Conservation (phyloP, 2,113 vertebrate species). For the Spea multiplicata region DNA sequence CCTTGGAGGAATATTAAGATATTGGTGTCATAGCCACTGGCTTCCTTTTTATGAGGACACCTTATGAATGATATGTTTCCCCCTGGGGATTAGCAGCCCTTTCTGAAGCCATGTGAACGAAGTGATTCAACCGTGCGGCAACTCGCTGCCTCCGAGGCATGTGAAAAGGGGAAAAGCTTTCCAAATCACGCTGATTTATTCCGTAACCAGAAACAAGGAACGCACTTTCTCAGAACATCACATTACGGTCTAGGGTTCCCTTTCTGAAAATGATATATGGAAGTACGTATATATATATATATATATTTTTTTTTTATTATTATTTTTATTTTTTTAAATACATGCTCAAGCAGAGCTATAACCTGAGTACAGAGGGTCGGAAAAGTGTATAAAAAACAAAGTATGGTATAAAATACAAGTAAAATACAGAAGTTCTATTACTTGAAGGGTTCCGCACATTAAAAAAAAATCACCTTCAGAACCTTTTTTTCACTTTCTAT, state of each 20-base stretch:
- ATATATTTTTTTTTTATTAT: background rate
- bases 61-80: background rate
- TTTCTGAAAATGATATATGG: background rate
- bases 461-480: no score
- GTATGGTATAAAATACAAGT: no score
- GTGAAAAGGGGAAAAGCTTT: conserved; percentile 1
- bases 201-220: conserved; percentile 9
- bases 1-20: conserved; percentile 1
- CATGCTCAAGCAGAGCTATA: no score
- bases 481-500: no score
- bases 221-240: conserved; percentile 17
- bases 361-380: no score
- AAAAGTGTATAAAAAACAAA: no score
- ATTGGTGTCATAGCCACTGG: conserved; percentile 12
- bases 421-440: no score
- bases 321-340: no score
- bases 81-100: background rate
- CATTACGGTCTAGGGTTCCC: background rate
- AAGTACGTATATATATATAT: background rate
- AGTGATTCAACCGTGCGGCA: conserved; percentile 6
- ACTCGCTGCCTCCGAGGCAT: conserved; percentile 18
- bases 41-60: conserved; percentile 8
- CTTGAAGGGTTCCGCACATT: no score
- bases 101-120: conserved; percentile 7
- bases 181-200: conserved; percentile 17